phyloP scores from a whole-genome alignment of 2,797 vertebrate species.

The Cyclopterus lumpus region DNA sequence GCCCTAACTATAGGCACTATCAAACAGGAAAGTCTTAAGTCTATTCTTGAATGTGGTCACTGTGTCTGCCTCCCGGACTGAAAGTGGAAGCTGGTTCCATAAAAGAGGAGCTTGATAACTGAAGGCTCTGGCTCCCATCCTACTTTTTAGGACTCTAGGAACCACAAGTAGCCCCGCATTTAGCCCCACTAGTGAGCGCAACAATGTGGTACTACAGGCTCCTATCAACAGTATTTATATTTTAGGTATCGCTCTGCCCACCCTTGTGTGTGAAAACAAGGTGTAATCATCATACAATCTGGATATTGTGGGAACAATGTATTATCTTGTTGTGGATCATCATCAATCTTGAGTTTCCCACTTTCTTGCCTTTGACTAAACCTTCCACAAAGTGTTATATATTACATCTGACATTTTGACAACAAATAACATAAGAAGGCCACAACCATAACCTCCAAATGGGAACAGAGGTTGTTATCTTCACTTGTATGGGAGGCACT shows the following conservation, averaged over 20 bases:
- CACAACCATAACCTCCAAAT: not conserved
- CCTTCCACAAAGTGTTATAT: conserved; percentile 1
- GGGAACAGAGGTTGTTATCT: not conserved
- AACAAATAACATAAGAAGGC: not conserved
- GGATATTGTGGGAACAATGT: not conserved
- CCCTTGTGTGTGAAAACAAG: not conserved
- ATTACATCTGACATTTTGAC: conserved; percentile 2
- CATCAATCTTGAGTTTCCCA: not conserved
- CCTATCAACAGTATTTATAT: not conserved
- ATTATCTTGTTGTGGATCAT: not conserved
- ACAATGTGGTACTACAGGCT: too few relatives aligned
- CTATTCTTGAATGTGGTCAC: too few relatives aligned
- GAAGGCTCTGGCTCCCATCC: too few relatives aligned
- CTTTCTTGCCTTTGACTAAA: not conserved
- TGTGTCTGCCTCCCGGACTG: too few relatives aligned
- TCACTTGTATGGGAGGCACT: not conserved
- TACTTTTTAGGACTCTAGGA: too few relatives aligned
- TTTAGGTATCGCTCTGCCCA: not conserved
- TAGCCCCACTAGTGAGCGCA: too few relatives aligned
- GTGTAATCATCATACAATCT: conserved; percentile 1
- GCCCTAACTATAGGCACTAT: too few relatives aligned
- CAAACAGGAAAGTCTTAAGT: too few relatives aligned
- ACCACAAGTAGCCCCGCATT: too few relatives aligned
- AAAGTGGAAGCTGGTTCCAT: too few relatives aligned
- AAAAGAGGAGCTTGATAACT: too few relatives aligned